Base-by-base conservation (phyloP, 2,888 invertebrate species). In the Eristalis arbustorum region DNA sequence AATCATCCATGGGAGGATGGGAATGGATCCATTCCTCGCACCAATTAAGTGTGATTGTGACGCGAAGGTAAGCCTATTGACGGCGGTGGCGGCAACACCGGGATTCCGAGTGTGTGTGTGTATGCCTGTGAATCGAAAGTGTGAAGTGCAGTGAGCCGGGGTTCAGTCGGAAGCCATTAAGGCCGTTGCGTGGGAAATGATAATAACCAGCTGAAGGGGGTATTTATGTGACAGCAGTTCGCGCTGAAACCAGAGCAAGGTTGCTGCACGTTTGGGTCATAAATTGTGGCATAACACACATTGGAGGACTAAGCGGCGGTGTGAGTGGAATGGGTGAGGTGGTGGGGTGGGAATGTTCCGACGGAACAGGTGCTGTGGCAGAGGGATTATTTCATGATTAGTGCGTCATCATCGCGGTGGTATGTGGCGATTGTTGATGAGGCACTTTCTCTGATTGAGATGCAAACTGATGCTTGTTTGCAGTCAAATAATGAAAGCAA, bases 41-140 rank as follows among this genome's bases (percentile, higher is more conserved):
- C 34, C 74, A 81, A 74, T 74, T 85, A 81, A 85, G 59, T 74
- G 66, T 31, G 73, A 85, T 77, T 81, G 76, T 81, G 59, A 28
- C 25, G 59, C 25, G 28, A 56, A 64, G 75, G 67, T 61, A 40
- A 31, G 25, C 28, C 5, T 13, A 28, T 8, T 28, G 13, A n/a
- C 5, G 25, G 25, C 18, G 23, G 49, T 34, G 64, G 18, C 40
- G 64, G 71, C 71, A 72, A 25, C 68, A 66, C 71, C 57, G n/a
- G 18, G 18, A 49, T 18, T 49, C 61, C 61, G 37, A 56, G 80
- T 74, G 31, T 1, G 8, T 8, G 31, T 5, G 31, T 31, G 31
- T 31, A 10, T 8, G 31, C 31, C 31, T 31, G 59, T 28, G 73
- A 74, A 80, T 80, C 67, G 80, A 80, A 74, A 80, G 80, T 80